A percentile compares a stretch with the other conserved stretches of the same genome.
phyloP scores from a whole-genome alignment of 2,888 invertebrate species.

The Campoplex capitator region DNA sequence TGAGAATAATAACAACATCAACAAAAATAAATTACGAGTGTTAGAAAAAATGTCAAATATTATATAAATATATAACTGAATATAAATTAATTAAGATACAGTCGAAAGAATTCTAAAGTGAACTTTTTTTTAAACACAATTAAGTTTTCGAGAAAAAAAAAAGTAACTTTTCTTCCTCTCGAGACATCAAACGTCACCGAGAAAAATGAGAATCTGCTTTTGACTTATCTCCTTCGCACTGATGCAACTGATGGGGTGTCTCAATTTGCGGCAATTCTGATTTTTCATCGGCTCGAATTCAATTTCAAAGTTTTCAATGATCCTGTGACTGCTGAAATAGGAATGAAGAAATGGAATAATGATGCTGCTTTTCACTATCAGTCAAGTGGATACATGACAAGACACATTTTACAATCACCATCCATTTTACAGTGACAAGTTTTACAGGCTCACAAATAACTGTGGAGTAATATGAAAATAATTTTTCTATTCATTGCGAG shows the following conservation, averaged over 20 bases:
- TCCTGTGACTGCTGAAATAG: background rate
- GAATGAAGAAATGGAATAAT: background rate
- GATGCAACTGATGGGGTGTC: background rate
- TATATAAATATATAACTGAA: background rate
- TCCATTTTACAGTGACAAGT: slow-evolving; percentile 1
- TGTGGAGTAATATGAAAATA: background rate
- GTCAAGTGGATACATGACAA: background rate
- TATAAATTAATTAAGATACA: background rate
- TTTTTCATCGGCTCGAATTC: background rate
- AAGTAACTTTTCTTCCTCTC: too few species aligned
- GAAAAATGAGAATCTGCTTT: background rate
- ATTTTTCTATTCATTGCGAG: background rate
- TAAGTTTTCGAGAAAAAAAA: too few species aligned
- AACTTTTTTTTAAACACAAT: too few species aligned
- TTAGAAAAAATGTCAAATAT: background rate
- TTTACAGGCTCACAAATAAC: slow-evolving; percentile 10
- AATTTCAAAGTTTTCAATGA: background rate
- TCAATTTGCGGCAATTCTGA: background rate
- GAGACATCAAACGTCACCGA: too few species aligned
- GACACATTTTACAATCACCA: too few species aligned
- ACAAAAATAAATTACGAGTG: background rate
- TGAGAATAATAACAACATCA: background rate
- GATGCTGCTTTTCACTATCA: background rate
- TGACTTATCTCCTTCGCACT: background rate
- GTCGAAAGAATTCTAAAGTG: too few species aligned